Evolutionary conservation across 2,113 vertebrate genomes (phyloP), one percentile per base, ranked within the genome.

Genomic region (Heterocephalus glaber): DNA sequence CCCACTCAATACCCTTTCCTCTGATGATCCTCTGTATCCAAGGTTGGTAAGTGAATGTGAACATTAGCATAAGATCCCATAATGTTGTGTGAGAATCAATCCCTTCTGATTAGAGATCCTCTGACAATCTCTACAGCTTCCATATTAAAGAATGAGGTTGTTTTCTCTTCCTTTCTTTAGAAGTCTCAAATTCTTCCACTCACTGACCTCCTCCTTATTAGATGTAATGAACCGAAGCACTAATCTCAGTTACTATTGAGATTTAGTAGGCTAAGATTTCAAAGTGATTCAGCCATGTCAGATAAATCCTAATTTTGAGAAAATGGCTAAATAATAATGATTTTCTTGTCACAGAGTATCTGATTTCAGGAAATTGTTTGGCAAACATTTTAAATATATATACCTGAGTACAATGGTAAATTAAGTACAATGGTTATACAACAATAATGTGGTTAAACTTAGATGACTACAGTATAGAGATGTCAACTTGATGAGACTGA

Each of bases 221-320:
- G 76, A 96, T 86, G 85, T 80, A 92, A 95, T 58, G 70, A 91
- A 74, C 61, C 54, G 41, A 24, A 74, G 11, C 9, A 1, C 35
- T 86, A 76, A 95, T 54, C 12, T 79, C 76, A 90, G 41, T 44
- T 44, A 63, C 24, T 38, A 68, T 1, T 79, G 86, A 56, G 70
- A 90, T 83, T 61, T 79, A 88, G n/a, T 56, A 94, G 35, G 58
- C 30, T 22, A 83, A 83, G 74, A 86, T 41, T 77, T 92, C 30
- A 68, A 86, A 89, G 93, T 66, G 38, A 26, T 72, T 90, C 20
- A 2, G 9, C 63, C 79, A 41, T n/a, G 3, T 5, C 72, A 88
- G 95, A 88, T 65, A 96, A 96, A 65, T 30, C 8, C 65, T 47
- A 47, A 47, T 81, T 86, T 86, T 85, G 38, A 91, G 54, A 91